Evolutionary conservation across 2,797 vertebrate species (phyloP).

Genomic region (Sebastiscus tertius): DNA sequence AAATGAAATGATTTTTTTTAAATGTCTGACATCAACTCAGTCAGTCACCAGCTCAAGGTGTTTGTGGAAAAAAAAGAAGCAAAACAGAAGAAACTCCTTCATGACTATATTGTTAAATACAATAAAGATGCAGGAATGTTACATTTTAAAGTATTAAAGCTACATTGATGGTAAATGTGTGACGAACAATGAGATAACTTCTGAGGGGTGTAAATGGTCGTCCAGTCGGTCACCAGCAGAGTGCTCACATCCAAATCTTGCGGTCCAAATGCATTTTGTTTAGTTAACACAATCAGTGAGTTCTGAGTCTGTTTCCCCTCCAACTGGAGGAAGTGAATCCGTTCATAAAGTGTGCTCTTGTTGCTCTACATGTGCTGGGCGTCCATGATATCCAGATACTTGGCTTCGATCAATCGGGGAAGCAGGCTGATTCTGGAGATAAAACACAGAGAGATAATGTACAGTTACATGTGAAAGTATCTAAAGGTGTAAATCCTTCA

Average conservation of each 20-base stretch:
- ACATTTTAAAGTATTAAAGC: constrained; percentile 9
- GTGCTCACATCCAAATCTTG: not conserved
- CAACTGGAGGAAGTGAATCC: not conserved
- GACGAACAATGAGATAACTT: constrained; percentile 9
- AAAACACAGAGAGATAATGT: constrained; percentile 28
- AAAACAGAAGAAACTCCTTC: not conserved
- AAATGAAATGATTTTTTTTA: constrained; percentile 10
- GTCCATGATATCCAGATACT: constrained; percentile 94
- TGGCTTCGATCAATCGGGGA: constrained; percentile 90
- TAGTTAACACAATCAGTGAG: not conserved
- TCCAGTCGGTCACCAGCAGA: constrained; percentile 1
- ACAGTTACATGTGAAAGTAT: not conserved
- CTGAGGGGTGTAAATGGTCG: not conserved
- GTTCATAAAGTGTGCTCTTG: not conserved
- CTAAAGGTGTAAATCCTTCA: not conserved
- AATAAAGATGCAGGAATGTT: constrained; percentile 16
- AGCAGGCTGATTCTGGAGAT: constrained; percentile 87
- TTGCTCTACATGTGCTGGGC: constrained; percentile 84
- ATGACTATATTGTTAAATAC: not conserved
- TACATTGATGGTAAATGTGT: not conserved
- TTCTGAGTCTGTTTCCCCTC: constrained; percentile 37
- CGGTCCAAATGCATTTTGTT: constrained; percentile 34
- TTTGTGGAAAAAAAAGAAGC: not conserved
- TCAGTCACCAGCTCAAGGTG: not conserved
- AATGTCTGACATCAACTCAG: not conserved